phyloP scores from a whole-genome alignment of 2,113 vertebrate species.

The Philantomba maxwellii region DNA sequence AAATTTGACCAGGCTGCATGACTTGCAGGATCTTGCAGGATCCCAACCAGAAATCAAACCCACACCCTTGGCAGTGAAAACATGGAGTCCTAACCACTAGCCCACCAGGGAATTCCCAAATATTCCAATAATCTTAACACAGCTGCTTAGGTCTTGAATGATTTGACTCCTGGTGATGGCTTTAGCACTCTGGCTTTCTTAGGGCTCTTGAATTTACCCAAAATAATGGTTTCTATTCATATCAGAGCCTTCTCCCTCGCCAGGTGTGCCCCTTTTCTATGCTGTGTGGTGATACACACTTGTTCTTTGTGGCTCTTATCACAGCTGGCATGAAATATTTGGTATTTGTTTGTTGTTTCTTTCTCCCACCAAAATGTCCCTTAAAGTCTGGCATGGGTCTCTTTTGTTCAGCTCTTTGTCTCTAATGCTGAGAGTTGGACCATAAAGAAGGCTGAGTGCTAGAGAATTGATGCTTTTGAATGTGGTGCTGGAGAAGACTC shows the following conservation, averaged over 20 bases:
- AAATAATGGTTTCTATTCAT: not conserved
- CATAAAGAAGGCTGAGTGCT: not conserved
- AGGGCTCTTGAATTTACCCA: not conserved
- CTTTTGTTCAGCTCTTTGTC: not conserved
- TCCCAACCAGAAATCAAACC: not conserved
- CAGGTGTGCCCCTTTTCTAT: not conserved
- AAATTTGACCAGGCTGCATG: not conserved
- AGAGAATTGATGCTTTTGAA: not conserved
- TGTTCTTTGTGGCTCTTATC: not conserved
- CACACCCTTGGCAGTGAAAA: not conserved
- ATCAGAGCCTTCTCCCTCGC: not conserved
- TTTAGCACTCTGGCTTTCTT: not conserved
- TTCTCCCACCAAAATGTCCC: not conserved
- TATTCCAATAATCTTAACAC: not conserved
- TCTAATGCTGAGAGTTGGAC: not conserved
- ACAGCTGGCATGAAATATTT: not conserved
- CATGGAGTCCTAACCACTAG: not conserved
- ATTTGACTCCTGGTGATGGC: not conserved
- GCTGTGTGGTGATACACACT: accelerated
- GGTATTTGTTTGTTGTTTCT: not conserved
- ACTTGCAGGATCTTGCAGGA: not conserved
- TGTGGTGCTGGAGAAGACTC: not conserved
- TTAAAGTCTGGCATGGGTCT: not conserved
- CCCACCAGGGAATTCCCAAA: not conserved
- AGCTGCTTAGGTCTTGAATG: not conserved